Evolutionary conservation across 2,888 invertebrate genomes (phyloP).

Genomic region (Tetheella fluctuosa): DNA sequence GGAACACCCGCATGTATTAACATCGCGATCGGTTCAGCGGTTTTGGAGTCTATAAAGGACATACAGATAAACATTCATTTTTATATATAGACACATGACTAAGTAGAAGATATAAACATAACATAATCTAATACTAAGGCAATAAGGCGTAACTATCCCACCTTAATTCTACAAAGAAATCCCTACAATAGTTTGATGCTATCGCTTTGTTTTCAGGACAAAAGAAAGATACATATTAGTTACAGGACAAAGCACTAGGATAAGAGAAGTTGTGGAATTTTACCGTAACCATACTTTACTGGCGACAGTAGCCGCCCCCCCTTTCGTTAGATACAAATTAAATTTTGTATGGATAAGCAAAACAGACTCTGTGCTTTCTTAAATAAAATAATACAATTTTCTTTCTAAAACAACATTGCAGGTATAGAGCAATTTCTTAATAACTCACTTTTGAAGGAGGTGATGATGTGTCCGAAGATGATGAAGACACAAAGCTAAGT

Average conservation of each 20-base stretch:
- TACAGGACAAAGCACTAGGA: slow-evolving; percentile 7
- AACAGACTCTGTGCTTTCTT: not conserved
- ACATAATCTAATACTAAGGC: too few relatives aligned
- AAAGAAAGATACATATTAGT: slow-evolving; percentile 2
- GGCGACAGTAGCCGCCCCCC: not conserved
- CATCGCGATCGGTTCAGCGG: too few relatives aligned
- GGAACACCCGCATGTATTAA: too few relatives aligned
- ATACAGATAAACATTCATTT: too few relatives aligned
- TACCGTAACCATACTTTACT: slow-evolving; percentile 3
- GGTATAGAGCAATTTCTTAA: too few relatives aligned
- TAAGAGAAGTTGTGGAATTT: not conserved
- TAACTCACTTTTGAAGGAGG: too few relatives aligned
- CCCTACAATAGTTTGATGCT: not conserved
- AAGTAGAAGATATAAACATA: too few relatives aligned
- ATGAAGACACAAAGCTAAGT: too few relatives aligned
- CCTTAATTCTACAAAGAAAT: not conserved
- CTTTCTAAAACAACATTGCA: too few relatives aligned
- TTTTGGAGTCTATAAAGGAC: too few relatives aligned
- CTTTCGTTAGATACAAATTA: not conserved
- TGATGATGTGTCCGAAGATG: too few relatives aligned
- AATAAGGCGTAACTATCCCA: not conserved
- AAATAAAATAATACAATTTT: not conserved
- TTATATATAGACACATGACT: too few relatives aligned
- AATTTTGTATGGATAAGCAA: not conserved
- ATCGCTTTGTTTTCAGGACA: not conserved